phyloP scores from a whole-genome alignment of 1,140 invertebrate genomes.

The Heliconius nattereri region DNA sequence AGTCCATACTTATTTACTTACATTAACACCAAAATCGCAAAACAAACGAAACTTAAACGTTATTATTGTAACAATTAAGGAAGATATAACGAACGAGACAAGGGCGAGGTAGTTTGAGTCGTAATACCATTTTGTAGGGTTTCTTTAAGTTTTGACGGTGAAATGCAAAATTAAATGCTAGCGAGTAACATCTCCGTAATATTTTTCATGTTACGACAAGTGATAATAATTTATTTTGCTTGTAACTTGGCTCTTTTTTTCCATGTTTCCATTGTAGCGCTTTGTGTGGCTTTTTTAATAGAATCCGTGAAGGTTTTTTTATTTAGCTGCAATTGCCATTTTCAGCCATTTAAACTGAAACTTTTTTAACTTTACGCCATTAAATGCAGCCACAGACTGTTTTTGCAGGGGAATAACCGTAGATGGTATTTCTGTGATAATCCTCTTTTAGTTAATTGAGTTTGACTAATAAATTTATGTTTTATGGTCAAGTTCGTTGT shows the following conservation, averaged over 20 bases:
- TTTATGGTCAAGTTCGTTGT: background rate
- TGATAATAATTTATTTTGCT: conserved; percentile 67
- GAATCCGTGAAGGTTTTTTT: conserved; percentile 2
- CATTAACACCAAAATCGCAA: conserved; percentile 58
- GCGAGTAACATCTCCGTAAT: conserved; percentile 63
- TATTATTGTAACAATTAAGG: conserved; percentile 73
- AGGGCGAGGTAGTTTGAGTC: conserved; percentile 33
- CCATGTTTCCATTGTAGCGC: conserved; percentile 19
- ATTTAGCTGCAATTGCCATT: conserved; percentile 9
- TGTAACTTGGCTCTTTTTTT: conserved; percentile 28
- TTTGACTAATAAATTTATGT: conserved; percentile 2
- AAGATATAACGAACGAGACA: conserved; percentile 54
- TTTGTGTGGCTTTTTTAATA: conserved; percentile 25
- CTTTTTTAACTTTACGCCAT: conserved; percentile 8
- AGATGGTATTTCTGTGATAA: conserved; percentile 11
- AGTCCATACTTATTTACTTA: conserved; percentile 38
- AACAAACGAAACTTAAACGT: conserved; percentile 71
- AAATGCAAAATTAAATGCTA: conserved; percentile 56
- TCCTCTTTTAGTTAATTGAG: conserved; percentile 4
- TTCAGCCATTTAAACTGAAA: conserved; percentile 14
- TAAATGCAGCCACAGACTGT: conserved; percentile 1
- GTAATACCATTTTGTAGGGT: conserved; percentile 35
- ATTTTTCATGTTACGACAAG: conserved; percentile 66
- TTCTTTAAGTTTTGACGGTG: conserved; percentile 35
- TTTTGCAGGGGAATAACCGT: conserved; percentile 6